phyloP scores from a whole-genome alignment of 2,797 vertebrate species.

The Melanotaenia parkinsoni region DNA sequence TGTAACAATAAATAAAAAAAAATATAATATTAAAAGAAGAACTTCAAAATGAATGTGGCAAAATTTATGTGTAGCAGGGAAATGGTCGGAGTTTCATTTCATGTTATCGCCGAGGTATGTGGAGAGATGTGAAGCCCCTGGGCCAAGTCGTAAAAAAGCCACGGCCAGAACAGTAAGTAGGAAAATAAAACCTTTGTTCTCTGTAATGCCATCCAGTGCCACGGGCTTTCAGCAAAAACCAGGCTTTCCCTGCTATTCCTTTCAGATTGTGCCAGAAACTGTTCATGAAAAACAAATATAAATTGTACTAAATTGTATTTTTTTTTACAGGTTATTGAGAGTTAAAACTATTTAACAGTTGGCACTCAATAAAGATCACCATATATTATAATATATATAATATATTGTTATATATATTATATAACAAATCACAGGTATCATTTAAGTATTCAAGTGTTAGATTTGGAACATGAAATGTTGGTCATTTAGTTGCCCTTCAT shows the following conservation, averaged over 20 bases:
- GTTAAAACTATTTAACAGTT: neutral
- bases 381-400: too few species aligned
- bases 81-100: slow-evolving; percentile 27
- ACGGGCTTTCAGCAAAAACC: slow-evolving; percentile 39
- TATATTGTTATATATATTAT: too few species aligned
- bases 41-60: slow-evolving; percentile 10
- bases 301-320: neutral
- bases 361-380: neutral
- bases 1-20: neutral
- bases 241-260: slow-evolving; percentile 6
- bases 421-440: neutral
- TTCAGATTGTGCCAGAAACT: slow-evolving; percentile 8
- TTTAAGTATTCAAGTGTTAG: neutral
- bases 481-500: neutral
- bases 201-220: slow-evolving; percentile 34
- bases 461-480: neutral
- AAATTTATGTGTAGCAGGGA: slow-evolving; percentile 18
- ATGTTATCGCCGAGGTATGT: slow-evolving; percentile 36
- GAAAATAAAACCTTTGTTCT: slow-evolving; percentile 40
- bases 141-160: slow-evolving; percentile 58
- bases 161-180: slow-evolving; percentile 33
- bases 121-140: slow-evolving; percentile 34
- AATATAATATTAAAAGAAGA: slow-evolving; percentile 1
- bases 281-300: slow-evolving; percentile 1
- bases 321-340: neutral